phyloP scores from a whole-genome alignment of 2,888 invertebrate genomes.

The Clepsis dumicolana region DNA sequence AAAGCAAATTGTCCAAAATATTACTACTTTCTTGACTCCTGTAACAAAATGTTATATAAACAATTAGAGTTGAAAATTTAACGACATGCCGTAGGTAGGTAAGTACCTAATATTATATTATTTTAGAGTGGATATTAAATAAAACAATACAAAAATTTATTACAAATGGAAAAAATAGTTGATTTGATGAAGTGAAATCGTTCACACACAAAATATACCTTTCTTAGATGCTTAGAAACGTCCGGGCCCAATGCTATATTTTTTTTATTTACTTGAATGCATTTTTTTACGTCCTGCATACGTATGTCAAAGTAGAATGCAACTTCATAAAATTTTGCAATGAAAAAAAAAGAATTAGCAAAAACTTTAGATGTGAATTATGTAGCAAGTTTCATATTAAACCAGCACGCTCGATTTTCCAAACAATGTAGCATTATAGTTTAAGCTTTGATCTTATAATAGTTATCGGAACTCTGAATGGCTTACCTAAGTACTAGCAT shows the following conservation, averaged over 20 bases:
- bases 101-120: too few species aligned
- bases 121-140: not conserved
- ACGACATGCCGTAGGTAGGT: too few species aligned
- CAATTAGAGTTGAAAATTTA: slow-evolving; percentile 44
- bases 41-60: slow-evolving; percentile 49
- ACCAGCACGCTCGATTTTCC: not conserved
- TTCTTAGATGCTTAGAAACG: too few species aligned
- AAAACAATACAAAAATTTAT: not conserved
- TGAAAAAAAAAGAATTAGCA: not conserved
- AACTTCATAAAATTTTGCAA: not conserved
- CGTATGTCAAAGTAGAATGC: not conserved
- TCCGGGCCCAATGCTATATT: too few species aligned
- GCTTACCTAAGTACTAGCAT: not conserved
- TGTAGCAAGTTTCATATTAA: not conserved
- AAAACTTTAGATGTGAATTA: not conserved
- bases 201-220: too few species aligned
- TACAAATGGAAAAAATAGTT: not conserved
- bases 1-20: slow-evolving; percentile 97
- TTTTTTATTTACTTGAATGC: too few species aligned
- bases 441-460: not conserved
- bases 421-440: not conserved
- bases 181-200: not conserved
- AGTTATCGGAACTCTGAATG: not conserved
- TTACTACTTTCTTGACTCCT: slow-evolving; percentile 97
- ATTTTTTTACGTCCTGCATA: not conserved